Evolutionary conservation across 2,797 vertebrate genomes (phyloP).

Genomic region (Poeciliopsis infans): DNA sequence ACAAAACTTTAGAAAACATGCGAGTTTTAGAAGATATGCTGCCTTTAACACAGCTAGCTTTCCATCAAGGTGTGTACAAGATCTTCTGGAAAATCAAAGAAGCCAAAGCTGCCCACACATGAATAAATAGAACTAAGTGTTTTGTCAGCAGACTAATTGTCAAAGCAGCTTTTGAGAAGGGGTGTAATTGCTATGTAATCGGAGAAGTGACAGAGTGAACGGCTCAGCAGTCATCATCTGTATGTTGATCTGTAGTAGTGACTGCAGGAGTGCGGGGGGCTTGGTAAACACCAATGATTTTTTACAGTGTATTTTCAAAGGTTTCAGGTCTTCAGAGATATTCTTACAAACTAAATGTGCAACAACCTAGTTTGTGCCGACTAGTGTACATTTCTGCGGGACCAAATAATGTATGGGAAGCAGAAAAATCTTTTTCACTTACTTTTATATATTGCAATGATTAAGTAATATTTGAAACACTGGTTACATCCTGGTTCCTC

Average conservation of each 20-base stretch:
- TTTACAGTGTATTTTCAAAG: slow-evolving; percentile 30
- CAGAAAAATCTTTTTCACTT: slow-evolving; percentile 30
- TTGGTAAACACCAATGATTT: slow-evolving; percentile 37
- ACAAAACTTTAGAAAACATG: neutral
- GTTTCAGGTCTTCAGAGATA: slow-evolving; percentile 23
- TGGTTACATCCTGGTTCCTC: slow-evolving; percentile 57
- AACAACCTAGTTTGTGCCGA: slow-evolving; percentile 28
- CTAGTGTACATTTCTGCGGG: slow-evolving; percentile 30
- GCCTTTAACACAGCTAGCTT: slow-evolving; percentile 17
- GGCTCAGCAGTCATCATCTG: slow-evolving; percentile 78
- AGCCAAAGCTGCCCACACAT: slow-evolving; percentile 59
- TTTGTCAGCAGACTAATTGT: slow-evolving; percentile 79
- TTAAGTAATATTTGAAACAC: slow-evolving; percentile 74
- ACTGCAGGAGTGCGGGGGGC: slow-evolving; percentile 31
- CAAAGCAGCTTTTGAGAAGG: slow-evolving; percentile 73
- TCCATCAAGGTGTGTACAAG: slow-evolving; percentile 46
- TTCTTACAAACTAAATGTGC: slow-evolving; percentile 48
- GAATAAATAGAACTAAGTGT: slow-evolving; percentile 69
- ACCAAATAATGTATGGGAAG: slow-evolving; percentile 31
- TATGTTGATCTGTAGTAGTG: slow-evolving; percentile 73
- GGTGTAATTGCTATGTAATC: slow-evolving; percentile 78
- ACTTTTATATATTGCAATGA: slow-evolving; percentile 61
- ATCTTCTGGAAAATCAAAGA: slow-evolving; percentile 51
- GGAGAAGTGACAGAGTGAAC: slow-evolving; percentile 74
- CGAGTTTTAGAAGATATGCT: neutral